These are phyloP conservation scores for Herpailurus yagouaroundi DNA, from an alignment of 2,113 vertebrate species.

Conservation along the genomic window DNA sequence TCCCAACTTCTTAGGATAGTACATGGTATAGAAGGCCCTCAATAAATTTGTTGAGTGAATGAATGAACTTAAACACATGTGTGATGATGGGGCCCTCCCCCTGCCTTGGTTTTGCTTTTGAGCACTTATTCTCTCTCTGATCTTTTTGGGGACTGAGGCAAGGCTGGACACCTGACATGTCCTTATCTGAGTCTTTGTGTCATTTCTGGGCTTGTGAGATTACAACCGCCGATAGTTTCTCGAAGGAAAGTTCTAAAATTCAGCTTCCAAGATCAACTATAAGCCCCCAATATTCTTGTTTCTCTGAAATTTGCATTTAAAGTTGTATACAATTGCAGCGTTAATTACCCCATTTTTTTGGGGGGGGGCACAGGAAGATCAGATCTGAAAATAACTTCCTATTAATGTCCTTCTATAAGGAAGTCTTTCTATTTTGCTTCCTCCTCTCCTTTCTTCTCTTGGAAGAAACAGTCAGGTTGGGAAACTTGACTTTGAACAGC, in stretches of 20 bases:
- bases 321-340: neutral
- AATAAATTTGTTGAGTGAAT: neutral
- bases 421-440: constrained; percentile 45
- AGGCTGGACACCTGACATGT: neutral
- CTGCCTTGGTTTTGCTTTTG: neutral
- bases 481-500: constrained; percentile 70
- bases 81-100: neutral
- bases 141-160: neutral
- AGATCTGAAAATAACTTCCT: neutral
- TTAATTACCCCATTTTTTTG: neutral
- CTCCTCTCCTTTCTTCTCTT: constrained; percentile 55
- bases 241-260: neutral
- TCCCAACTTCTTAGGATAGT: neutral
- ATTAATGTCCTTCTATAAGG: neutral
- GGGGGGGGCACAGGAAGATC: neutral
- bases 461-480: constrained; percentile 47
- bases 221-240: neutral
- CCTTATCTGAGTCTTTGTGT: neutral
- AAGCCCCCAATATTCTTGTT: neutral
- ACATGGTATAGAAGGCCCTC: neutral
- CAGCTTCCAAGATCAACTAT: neutral
- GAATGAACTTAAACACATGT: neutral
- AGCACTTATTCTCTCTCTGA: neutral
- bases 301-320: neutral
- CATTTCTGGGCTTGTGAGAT: neutral